These are phyloP conservation scores for Thymelicus sylvestris DNA, from an alignment of 2,888 invertebrate genomes.

Conservation along the genomic window DNA sequence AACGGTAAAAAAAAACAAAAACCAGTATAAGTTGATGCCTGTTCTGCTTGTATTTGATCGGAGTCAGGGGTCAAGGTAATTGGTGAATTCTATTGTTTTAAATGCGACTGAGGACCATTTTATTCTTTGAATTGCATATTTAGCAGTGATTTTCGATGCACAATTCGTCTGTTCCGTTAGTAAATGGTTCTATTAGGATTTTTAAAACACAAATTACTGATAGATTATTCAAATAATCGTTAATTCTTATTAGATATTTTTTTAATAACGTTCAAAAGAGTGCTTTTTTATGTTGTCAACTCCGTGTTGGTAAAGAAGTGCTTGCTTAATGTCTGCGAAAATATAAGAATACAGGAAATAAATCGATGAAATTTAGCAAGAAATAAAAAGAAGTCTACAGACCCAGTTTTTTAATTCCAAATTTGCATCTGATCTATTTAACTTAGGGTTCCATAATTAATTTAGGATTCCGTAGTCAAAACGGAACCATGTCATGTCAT, in stretches of 20 bases:
- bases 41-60: not conserved
- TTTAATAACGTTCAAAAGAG: not conserved
- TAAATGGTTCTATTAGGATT: slow-evolving; percentile 25
- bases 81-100: not conserved
- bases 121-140: slow-evolving; percentile 32
- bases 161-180: slow-evolving; percentile 26
- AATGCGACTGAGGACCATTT: slow-evolving; percentile 5
- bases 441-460: too few species aligned
- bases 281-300: not conserved
- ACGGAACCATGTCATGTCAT: too few species aligned
- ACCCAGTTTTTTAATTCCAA: too few species aligned
- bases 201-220: slow-evolving; percentile 10
- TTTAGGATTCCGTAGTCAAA: too few species aligned
- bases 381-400: not conserved
- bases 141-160: slow-evolving; percentile 23
- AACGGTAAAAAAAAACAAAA: too few species aligned
- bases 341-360: too few species aligned
- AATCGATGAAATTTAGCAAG: not conserved
- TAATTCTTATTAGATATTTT: not conserved
- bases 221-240: not conserved
- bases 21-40: slow-evolving; percentile 5
- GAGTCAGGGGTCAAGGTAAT: not conserved
- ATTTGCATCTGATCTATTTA: too few species aligned
- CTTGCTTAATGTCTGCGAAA: too few species aligned
- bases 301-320: not conserved